Base-by-base conservation (phyloP, 2,888 invertebrate species). In the Meloe dianella region DNA sequence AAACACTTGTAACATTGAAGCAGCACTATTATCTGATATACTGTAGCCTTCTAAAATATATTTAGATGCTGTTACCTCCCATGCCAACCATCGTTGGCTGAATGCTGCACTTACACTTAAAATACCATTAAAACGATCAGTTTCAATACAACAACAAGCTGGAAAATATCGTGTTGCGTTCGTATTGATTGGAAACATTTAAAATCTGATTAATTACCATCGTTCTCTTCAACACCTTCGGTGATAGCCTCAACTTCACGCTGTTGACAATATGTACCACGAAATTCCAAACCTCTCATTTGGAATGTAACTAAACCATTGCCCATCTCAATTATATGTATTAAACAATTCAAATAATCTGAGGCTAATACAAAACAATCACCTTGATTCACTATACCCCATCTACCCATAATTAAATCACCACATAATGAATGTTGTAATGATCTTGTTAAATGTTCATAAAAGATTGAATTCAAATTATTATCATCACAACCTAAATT, bases 231-330 rank as follows among this genome's bases (percentile, higher is more conserved):
- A 0, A 97, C 96, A 10, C 97, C 97, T 84, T 99, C 98, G 0
- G 95, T 95, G 69, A 99, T 98, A 14, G 98, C 99, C 84, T 99
- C 99, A 1, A 98, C 98, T 85, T 97, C 97, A 65, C 98, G 86
- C 84, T 99, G 99, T 83, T 99, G 99, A 81, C 99, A 99, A 83
- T 99, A 99, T 0, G 99, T 99, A 27, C 99, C 98, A 58, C 98
- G 87, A 85, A 99, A 99, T 85, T 99, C 99, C 12, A 99, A 86
- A 0, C 99, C 99, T 60, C 99, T 87, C 85, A 99, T 89, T 86
- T 99, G 99, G 85, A 99, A 99, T 0, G 98, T 99, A 12, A 98
- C 96, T 67, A 98, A 87, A 0, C 99, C 98, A 80, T 99, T 99
- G 20, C 98, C 99, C 82, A 98, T 86, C 85, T 99, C 99, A 63